Base-by-base conservation (phyloP, 2,797 vertebrate species). In the Rhabdophis nuchalis region DNA sequence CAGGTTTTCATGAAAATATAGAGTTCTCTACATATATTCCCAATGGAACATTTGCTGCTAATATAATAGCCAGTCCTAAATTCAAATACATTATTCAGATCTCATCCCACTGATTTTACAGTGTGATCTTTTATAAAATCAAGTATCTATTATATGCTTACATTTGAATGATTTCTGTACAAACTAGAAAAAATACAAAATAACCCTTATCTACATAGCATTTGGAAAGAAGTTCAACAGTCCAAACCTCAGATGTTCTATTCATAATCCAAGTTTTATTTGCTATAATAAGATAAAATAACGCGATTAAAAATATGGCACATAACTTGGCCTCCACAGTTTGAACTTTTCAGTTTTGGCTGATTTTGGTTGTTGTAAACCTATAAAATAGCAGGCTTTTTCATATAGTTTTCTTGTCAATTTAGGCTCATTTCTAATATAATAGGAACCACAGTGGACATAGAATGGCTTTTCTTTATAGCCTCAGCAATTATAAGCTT, bases 401-500 rank as follows among this genome's bases (percentile, higher is more conserved):
- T 72, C 92, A 0, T 50, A 60, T 82, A 85, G 53, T 85, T 90
- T 54, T 90, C 29, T 89, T 91, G 64, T 93, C 92, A 86, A 86
- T 87, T 12, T 1, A 93, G 29, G 18, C 41, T 11, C 61, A 92
- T 54, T 93, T 94, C 93, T 58, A 93, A 9, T 12, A 89, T 18
- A 90, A 25, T 68, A 91, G 53, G 46, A 77, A 23, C 6, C 57
- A 61, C 77, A 46, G 8, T 61, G 52, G 13, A 53, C 89, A 77
- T 68, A 14, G 93, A 5, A 32, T 36, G 53, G 58, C 60, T 68
- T 95, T 94, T 93, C 27, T 18, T 90, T 95, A 87, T 29, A 56
- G 64, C 86, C 10, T 46, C 82, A 93, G 50, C 36, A 93, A 93
- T 87, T 92, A 93, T 93, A 89, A 89, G 13, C 27, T 95, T 93